A percentile compares a stretch with the other conserved stretches of the same genome.
Conservation (phyloP, 2,888 invertebrate species). For the Gerris lacustris region DNA sequence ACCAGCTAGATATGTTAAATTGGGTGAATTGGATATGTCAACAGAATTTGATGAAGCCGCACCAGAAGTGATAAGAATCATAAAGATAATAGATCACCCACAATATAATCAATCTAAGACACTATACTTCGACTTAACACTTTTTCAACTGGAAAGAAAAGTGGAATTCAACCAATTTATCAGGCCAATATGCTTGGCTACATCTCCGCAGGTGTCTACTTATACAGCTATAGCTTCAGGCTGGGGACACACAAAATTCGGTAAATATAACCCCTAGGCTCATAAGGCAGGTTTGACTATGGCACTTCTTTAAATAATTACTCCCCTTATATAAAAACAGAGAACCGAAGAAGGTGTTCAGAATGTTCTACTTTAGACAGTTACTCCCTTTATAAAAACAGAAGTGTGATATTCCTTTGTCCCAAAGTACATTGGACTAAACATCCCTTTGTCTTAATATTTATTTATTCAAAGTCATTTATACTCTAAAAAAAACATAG, state of each 20-base stretch:
- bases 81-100: constrained; percentile 19
- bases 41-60: constrained; percentile 16
- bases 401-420: no score
- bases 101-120: constrained; percentile 10
- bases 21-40: constrained; percentile 17
- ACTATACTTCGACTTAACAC: constrained; percentile 21
- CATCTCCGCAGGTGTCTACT: not conserved
- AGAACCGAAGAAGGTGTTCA: no score
- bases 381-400: no score
- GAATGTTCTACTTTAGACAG: no score
- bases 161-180: constrained; percentile 17
- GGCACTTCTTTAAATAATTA: no score
- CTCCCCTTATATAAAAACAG: no score
- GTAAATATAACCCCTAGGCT: constrained; percentile 16
- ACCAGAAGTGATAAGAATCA: constrained; percentile 13
- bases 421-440: no score
- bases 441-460: no score
- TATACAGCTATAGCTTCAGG: constrained; percentile 13
- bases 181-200: constrained; percentile 20
- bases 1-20: constrained; percentile 10
- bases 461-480: no score
- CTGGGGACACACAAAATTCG: constrained; percentile 15
- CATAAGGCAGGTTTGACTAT: not conserved
- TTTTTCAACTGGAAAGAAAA: constrained; percentile 19
- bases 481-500: no score